Percentiles rank a stretch among this genome's conserved stretches.
Evolutionary conservation across 2,888 invertebrate genomes (phyloP).

Genomic region (Torymus aiolomorphi): DNA sequence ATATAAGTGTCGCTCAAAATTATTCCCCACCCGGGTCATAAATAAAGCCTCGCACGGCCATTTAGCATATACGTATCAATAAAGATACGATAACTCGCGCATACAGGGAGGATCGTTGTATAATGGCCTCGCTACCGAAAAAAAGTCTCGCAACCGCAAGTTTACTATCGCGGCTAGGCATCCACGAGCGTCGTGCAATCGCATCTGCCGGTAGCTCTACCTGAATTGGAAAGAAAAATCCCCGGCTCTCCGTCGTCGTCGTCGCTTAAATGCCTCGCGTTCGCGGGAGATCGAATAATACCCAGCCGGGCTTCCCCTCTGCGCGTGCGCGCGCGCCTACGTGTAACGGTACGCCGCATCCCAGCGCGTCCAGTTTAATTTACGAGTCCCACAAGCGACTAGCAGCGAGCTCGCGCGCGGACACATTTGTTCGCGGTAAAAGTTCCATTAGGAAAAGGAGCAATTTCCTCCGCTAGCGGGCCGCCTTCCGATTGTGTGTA

Average conservation of each 20-base stretch:
- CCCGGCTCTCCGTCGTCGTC: neutral
- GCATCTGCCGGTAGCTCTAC: neutral
- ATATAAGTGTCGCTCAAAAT: too few species aligned
- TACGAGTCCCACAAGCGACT: constrained; percentile 17
- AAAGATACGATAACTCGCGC: too few species aligned
- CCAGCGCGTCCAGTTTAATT: constrained; percentile 26
- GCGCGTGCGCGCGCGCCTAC: neutral
- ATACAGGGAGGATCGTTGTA: too few species aligned
- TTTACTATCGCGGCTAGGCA: too few species aligned
- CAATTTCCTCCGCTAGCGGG: constrained; percentile 14
- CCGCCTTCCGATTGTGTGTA: constrained; percentile 11
- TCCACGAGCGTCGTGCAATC: too few species aligned
- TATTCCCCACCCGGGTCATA: too few species aligned
- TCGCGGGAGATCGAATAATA: constrained; percentile 32
- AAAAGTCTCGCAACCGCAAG: too few species aligned
- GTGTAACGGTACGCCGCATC: neutral
- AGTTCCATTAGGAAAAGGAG: neutral
- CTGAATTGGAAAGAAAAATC: neutral
- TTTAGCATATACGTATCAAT: too few species aligned
- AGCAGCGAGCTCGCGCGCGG: neutral
- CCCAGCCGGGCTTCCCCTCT: neutral
- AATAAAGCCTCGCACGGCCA: too few species aligned
- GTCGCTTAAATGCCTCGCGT: constrained; percentile 25
- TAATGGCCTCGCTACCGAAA: too few species aligned
- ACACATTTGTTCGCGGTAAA: neutral